Base-by-base conservation (phyloP, 2,113 vertebrate species). In the Sturnus vulgaris region DNA sequence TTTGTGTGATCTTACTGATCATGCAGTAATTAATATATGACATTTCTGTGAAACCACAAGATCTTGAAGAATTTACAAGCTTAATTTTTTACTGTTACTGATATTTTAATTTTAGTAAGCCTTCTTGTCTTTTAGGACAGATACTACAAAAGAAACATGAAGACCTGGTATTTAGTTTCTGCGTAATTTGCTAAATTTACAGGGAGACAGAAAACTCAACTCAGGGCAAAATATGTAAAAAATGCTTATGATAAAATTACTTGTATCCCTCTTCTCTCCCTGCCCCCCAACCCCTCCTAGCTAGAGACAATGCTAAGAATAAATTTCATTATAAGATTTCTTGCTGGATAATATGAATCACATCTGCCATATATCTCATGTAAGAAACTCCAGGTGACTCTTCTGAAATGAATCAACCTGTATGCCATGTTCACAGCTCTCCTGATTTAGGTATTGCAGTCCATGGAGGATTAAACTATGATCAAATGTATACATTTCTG, bases 401-500 rank as follows among this genome's bases (percentile, higher is more conserved):
- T 86, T 95, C 92, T 95, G 44, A 95, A 96, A 80, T 91, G 83
- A 90, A 53, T 60, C 86, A 77, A 93, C 93, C 88, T 93, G 84
- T 72, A 59, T 68, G 27, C 24, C 77, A 50, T 82, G 92, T 64
- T 73, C 80, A 73, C 64, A 78, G 59, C 55, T 92, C 87, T 80
- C 90, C 63, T 88, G 86, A 92, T 91, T 90, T 95, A 94, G 94
- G 83, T 82, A 95, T 85, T 82, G 66, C 87, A 96, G 94, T 68
- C 88, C 91, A 59, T 88, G 92, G 88, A 96, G 96, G 95, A 96
- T 93, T 89, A 96, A 86, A 94, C 92, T 89, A 86, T 5, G 93
- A 92, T 96, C 94, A 95, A 96, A 97, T 56, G 78, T 94, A 95
- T 96, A 96, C 22, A 22, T 97, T 97, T 96, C 88, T 97, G 88